These are phyloP conservation scores for Homarus gammarus DNA, from an alignment of 2,888 invertebrate genomes.

Conservation along the genomic window DNA sequence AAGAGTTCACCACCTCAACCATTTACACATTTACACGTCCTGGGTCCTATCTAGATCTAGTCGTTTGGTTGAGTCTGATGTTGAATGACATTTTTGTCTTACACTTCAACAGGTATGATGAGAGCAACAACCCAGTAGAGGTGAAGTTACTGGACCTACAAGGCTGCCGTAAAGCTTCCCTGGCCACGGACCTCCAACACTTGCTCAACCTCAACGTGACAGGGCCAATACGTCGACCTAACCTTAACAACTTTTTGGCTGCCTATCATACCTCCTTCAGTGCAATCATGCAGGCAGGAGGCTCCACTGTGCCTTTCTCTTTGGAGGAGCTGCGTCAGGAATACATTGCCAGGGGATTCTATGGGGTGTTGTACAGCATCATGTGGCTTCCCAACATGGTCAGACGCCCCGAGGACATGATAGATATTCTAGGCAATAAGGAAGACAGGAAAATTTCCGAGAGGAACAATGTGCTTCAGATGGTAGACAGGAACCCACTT, in stretches of 20 bases:
- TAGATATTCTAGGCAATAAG: neutral
- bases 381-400: slow-evolving; percentile 57
- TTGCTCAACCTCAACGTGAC: slow-evolving; percentile 53
- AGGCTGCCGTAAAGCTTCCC: slow-evolving; percentile 43
- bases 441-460: neutral
- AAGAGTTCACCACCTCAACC: no score
- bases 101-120: slow-evolving; percentile 55
- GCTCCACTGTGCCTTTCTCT: slow-evolving; percentile 34
- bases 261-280: slow-evolving; percentile 44
- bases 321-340: slow-evolving; percentile 50
- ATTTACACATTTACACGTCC: no score
- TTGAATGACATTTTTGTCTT: no score
- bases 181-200: slow-evolving; percentile 55
- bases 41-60: no score
- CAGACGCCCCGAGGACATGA: slow-evolving; percentile 3
- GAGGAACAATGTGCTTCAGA: slow-evolving; percentile 15
- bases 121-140: slow-evolving; percentile 12
- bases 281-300: slow-evolving; percentile 5
- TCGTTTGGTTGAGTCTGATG: no score
- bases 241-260: slow-evolving; percentile 28
- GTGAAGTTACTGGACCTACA: slow-evolving; percentile 53
- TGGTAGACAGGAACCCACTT: slow-evolving; percentile 47
- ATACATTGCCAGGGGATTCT: slow-evolving; percentile 50
- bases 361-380: slow-evolving; percentile 36
- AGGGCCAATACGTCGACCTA: slow-evolving; percentile 30